Evolutionary conservation across 2,797 vertebrate species (phyloP).

Genomic region (Acipenser oxyrinchus): DNA sequence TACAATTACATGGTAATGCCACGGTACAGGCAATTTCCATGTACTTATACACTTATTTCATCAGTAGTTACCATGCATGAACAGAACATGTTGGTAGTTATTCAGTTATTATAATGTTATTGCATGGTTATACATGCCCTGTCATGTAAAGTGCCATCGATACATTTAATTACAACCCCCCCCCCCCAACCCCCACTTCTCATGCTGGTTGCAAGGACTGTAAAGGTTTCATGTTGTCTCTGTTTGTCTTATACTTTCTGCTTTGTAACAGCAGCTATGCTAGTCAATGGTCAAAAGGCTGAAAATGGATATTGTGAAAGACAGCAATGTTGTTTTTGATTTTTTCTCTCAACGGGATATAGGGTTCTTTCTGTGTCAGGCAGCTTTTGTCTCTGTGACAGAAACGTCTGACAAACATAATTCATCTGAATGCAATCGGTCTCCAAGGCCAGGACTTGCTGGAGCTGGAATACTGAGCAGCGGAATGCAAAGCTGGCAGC

Average conservation of each 20-base stretch:
- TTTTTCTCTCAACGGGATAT: conserved; percentile 8
- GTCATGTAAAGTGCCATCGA: too few relatives aligned
- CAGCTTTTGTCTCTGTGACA: conserved; percentile 12
- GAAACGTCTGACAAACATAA: conserved; percentile 7
- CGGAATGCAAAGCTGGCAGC: too few relatives aligned
- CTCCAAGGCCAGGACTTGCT: not conserved
- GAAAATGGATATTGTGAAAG: conserved; percentile 18
- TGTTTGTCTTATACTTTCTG: conserved; percentile 5
- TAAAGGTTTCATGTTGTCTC: not conserved
- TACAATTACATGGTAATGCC: too few relatives aligned
- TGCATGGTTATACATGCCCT: too few relatives aligned
- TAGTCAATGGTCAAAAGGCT: conserved; percentile 9
- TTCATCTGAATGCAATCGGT: conserved; percentile 9
- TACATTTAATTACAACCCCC: too few relatives aligned
- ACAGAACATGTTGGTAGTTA: too few relatives aligned
- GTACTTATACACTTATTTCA: too few relatives aligned
- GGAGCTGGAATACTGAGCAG: not conserved
- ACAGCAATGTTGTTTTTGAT: conserved; percentile 11
- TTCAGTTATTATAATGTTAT: too few relatives aligned
- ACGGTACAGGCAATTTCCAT: too few relatives aligned
- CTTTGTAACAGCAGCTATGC: not conserved
- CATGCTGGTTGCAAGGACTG: too few relatives aligned
- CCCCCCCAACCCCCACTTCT: too few relatives aligned
- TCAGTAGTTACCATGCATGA: too few relatives aligned
- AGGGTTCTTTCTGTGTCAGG: conserved; percentile 12